These are phyloP conservation scores for Monopterus albus DNA, from an alignment of 2,113 vertebrate species.

Conservation along the genomic window DNA sequence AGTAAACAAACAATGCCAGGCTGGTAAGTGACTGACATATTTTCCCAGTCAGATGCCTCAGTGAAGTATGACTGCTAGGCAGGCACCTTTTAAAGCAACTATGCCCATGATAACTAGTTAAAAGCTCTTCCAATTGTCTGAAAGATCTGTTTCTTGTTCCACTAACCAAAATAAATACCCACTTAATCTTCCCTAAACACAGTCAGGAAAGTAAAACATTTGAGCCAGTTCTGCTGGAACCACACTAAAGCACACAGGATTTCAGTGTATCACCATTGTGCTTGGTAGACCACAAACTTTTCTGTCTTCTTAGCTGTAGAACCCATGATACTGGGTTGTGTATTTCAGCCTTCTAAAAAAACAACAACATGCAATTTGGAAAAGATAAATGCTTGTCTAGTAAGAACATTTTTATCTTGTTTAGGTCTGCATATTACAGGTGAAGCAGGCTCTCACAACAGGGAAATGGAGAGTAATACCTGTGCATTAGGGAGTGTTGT, in stretches of 20 bases:
- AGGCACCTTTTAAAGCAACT: neutral
- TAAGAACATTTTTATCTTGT: neutral
- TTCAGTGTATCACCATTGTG: neutral
- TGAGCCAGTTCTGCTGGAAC: neutral
- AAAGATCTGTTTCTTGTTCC: neutral
- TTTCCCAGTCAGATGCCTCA: neutral
- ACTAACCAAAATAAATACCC: neutral
- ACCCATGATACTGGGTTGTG: neutral
- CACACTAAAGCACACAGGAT: no score
- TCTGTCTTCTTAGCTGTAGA: neutral
- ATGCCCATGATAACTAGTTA: neutral
- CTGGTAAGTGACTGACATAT: neutral
- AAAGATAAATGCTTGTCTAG: neutral
- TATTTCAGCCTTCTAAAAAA: no score
- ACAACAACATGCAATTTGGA: no score
- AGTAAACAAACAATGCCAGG: neutral
- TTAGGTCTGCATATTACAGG: neutral
- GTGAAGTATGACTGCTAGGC: neutral
- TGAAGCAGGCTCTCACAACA: neutral
- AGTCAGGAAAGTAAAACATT: neutral
- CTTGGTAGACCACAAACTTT: neutral
- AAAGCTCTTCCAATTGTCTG: neutral
- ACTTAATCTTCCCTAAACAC: neutral
- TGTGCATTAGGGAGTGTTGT: neutral
- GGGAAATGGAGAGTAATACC: neutral